Evolutionary conservation across 2,113 vertebrate genomes (phyloP).

Genomic region (Amphiprion percula): DNA sequence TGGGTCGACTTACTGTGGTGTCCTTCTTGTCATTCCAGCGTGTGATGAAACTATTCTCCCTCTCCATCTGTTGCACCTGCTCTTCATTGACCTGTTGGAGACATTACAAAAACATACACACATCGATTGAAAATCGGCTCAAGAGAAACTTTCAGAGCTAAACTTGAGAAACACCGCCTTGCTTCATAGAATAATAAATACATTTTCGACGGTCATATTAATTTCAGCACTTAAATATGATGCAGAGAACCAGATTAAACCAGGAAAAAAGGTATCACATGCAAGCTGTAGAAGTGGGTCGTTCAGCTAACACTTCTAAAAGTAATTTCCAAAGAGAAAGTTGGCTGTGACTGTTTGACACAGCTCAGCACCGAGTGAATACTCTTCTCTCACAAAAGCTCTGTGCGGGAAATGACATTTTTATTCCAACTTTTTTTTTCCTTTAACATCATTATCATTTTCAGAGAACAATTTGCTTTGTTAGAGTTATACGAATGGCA

Average conservation of each 20-base stretch:
- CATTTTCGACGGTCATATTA: not conserved
- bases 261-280: not conserved
- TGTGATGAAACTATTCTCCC: constrained; percentile 95
- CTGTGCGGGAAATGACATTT: constrained; percentile 46
- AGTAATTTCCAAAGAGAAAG: constrained; percentile 47
- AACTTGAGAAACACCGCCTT: not conserved
- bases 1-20: constrained; percentile 86
- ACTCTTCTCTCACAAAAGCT: constrained; percentile 49
- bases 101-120: constrained; percentile 33
- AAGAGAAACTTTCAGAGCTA: not conserved
- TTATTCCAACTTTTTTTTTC: constrained; percentile 51
- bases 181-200: not conserved
- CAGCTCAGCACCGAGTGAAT: constrained; percentile 39
- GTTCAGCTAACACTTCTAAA: constrained; percentile 28
- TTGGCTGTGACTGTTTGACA: constrained; percentile 48
- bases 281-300: constrained; percentile 29
- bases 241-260: constrained; percentile 3
- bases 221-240: not conserved
- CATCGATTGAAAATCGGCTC: constrained; percentile 5
- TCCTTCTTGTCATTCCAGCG: constrained; percentile 98
- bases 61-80: constrained; percentile 97
- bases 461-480: constrained; percentile 74
- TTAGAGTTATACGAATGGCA: constrained; percentile 56
- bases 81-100: constrained; percentile 92
- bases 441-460: constrained; percentile 68